Conservation (phyloP, 30 jellyfish, hydroid and myxozoan species). For the Pseudorhiza aurosa region DNA sequence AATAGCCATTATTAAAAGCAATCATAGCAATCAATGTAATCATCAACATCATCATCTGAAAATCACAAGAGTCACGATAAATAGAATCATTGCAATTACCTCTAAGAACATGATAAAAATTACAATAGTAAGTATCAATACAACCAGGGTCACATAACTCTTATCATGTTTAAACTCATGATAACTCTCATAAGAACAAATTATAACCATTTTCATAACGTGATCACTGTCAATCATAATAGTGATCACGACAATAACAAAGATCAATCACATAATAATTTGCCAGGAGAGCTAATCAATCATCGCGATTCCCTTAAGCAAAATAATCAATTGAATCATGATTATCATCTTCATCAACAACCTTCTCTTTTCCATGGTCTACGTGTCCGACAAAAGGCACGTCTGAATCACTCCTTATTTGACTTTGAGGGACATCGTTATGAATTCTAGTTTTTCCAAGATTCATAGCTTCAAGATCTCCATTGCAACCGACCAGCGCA, state of each 20-base stretch:
- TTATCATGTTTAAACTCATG: not conserved
- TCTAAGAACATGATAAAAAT: too few species aligned
- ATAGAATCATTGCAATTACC: too few species aligned
- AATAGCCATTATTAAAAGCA: not conserved
- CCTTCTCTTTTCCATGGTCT: slow-evolving; percentile 14
- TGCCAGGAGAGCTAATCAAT: too few species aligned
- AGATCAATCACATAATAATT: too few species aligned
- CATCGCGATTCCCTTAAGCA: not conserved
- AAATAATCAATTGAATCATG: too few species aligned
- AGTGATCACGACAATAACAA: too few species aligned
- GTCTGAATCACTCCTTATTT: not conserved
- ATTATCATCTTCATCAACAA: not conserved
- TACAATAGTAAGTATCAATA: not conserved
- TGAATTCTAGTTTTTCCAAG: not conserved
- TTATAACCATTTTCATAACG: too few species aligned
- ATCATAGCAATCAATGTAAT: too few species aligned
- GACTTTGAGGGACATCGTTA: not conserved
- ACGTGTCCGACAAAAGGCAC: not conserved
- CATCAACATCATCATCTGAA: too few species aligned
- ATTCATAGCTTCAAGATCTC: not conserved
- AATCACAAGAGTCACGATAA: too few species aligned
- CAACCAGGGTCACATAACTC: not conserved
- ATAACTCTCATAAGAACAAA: too few species aligned
- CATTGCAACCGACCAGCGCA: slow-evolving; percentile 41
- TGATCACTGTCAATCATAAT: too few species aligned